phyloP scores from a whole-genome alignment of 1,140 invertebrate species.

The Psilanteris sp. region DNA sequence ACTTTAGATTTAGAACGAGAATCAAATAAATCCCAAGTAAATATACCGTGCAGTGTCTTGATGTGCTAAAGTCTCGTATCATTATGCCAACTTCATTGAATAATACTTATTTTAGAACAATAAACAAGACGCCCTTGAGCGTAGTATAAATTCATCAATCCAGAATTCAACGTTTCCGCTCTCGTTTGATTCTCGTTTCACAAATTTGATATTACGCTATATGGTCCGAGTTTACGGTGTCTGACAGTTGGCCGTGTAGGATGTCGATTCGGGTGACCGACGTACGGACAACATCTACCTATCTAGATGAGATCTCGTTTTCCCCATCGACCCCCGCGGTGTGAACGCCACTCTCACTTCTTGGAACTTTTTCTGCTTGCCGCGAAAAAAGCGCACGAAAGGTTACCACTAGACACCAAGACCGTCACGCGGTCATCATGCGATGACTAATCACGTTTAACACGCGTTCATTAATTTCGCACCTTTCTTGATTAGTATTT shows the following conservation, averaged over 20 bases:
- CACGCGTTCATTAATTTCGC: slow-evolving; percentile 41
- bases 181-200: no score
- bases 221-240: slow-evolving; percentile 65
- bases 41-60: no score
- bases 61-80: no score
- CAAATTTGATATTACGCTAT: no score
- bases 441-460: slow-evolving; percentile 47
- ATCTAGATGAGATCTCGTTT: slow-evolving; percentile 79
- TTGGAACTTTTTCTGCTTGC: slow-evolving; percentile 59
- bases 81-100: no score
- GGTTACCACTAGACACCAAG: slow-evolving; percentile 25
- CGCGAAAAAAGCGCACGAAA: slow-evolving; percentile 33
- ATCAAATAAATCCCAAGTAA: no score
- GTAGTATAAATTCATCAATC: no score
- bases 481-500: slow-evolving; percentile 20
- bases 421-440: slow-evolving; percentile 31
- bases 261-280: slow-evolving; percentile 67
- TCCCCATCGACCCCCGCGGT: slow-evolving; percentile 70
- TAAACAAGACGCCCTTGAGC: no score
- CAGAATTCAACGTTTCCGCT: no score
- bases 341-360: slow-evolving; percentile 73
- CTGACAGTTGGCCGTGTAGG: slow-evolving; percentile 65
- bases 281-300: slow-evolving; percentile 69
- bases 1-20: no score
- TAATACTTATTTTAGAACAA: no score